Base-by-base conservation (phyloP, 2,888 invertebrate species). In the Amblyjoppa fuscipennis region DNA sequence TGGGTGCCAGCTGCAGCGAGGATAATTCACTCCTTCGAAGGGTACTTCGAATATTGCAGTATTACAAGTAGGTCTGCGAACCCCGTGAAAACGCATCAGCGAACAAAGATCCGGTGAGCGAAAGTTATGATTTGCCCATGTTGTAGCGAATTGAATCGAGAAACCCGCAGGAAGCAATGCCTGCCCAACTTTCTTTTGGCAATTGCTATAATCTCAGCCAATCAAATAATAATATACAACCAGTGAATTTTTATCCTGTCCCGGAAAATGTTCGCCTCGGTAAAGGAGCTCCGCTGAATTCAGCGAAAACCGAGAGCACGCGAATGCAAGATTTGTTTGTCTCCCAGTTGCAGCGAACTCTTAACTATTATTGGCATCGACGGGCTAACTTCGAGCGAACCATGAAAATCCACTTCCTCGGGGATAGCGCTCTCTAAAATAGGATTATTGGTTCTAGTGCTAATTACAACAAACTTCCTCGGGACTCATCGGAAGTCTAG, bases 401-500 rank as follows among this genome's bases (percentile, higher is more conserved):
- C 64, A 64, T 13, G 31, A 6, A 31, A 2, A 28, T 31, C 16
- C 16, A 64, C 49, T 49, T 31, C 73, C n/a, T 73, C 59, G 28
- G 59, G 59, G n/a, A 59, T 74, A 74, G 66, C 70, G 51, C 75
- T 66, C 73, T 77, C 81, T 77, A 69, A 81, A 84, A 77, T 69
- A 41, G 81, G 73, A 77, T 81, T 81, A 69, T 71, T 51, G 76
- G 73, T 74, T 84, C 71, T 45, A 68, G 80, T 59, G 51, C 76
- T 81, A 84, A 84, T 84, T 81, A 84, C 76, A 66, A 77, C 41
- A 66, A 84, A 84, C 75, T 84, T 84, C 80, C 71, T 66, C 25
- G 70, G 64, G 64, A 71, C 70, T 84, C 75, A 75, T 80, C 70
- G 70, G 75, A 56, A 80, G 45, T 71, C 80, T 66, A 69, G 69